Evolutionary conservation across 2,113 vertebrate species (phyloP).

Genomic region (Bagarius yarrelli): DNA sequence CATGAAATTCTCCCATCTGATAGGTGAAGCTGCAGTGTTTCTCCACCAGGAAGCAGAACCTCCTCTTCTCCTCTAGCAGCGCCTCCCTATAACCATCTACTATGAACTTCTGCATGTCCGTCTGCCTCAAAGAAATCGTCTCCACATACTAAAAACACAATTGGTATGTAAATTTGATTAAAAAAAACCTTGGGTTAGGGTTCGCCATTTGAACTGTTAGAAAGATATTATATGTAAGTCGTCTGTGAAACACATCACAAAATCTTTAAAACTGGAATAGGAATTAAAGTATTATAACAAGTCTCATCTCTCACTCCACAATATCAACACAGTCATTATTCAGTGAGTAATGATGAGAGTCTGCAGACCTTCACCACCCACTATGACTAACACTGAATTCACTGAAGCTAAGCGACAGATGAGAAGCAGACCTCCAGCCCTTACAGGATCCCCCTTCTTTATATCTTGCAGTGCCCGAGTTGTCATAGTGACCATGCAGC

Average conservation of each 20-base stretch:
- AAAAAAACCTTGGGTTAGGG: neutral
- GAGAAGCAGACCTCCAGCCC: conserved; percentile 36
- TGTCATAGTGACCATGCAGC: conserved; percentile 51
- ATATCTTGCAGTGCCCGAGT: conserved; percentile 33
- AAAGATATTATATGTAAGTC: neutral
- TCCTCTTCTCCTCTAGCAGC: conserved; percentile 90
- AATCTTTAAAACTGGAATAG: neutral
- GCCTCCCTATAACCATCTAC: conserved; percentile 92
- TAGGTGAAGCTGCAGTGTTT: conserved; percentile 90
- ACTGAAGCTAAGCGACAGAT: conserved; percentile 3
- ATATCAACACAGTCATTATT: conserved; percentile 1
- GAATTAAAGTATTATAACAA: conserved; percentile 23
- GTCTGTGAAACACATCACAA: neutral
- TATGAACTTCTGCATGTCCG: conserved; percentile 92
- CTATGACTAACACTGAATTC: conserved; percentile 21
- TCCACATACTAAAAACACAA: conserved; percentile 78
- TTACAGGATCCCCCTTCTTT: conserved; percentile 39
- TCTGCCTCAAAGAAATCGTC: conserved; percentile 84
- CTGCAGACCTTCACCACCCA: conserved; percentile 15
- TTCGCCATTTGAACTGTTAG: neutral
- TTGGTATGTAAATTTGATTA: neutral
- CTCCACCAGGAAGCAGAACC: conserved; percentile 96
- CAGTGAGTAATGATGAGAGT: conserved; percentile 21
- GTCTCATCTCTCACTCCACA: neutral
- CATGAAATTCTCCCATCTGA: conserved; percentile 79